A percentile compares a stretch with the other conserved stretches of the same genome.
Evolutionary conservation across 2,113 vertebrate genomes (phyloP).

Genomic region (Equus przewalskii): DNA sequence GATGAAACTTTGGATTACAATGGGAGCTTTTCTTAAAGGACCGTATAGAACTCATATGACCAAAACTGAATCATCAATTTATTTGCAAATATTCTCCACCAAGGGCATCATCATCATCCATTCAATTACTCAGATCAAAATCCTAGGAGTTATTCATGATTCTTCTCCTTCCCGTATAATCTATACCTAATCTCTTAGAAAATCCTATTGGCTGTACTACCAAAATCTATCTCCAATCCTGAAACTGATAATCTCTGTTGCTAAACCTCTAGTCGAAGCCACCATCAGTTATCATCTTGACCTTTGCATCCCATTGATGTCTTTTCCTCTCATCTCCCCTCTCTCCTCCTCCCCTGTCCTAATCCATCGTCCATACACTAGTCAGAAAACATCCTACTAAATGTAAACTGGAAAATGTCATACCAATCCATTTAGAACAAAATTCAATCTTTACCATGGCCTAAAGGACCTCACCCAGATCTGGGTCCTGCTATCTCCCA

Average conservation of each 20-base stretch:
- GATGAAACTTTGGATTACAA: background rate
- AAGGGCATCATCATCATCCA: background rate
- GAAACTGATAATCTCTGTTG: background rate
- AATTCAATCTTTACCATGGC: background rate
- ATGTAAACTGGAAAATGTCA: background rate
- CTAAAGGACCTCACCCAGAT: background rate
- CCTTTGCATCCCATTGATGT: background rate
- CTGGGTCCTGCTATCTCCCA: background rate
- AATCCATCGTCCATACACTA: background rate
- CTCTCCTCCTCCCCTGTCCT: background rate
- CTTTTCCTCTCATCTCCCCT: background rate
- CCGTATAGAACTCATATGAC: background rate
- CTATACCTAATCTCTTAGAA: background rate
- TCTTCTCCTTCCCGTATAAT: background rate
- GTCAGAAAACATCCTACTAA: background rate
- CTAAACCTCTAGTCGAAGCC: background rate
- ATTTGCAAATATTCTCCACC: background rate
- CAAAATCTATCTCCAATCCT: background rate
- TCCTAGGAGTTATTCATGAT: background rate
- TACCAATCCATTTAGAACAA: background rate
- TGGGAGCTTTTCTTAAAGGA: background rate
- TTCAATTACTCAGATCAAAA: background rate
- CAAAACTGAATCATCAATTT: background rate
- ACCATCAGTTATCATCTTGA: background rate
- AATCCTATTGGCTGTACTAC: background rate